phyloP scores from a whole-genome alignment of 1,140 invertebrate genomes.

The Diorhabda sublineata region DNA sequence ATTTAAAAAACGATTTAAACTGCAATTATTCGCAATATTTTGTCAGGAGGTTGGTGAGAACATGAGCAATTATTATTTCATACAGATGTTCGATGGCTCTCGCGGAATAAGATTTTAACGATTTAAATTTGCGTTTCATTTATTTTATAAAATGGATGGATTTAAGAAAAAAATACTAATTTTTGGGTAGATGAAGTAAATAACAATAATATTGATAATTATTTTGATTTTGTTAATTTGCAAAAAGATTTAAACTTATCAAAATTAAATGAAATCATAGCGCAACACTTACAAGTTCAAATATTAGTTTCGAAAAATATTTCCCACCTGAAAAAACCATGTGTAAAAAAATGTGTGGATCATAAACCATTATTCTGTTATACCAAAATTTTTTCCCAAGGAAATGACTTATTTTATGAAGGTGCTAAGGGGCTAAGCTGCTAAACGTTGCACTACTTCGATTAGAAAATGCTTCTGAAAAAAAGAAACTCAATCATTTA shows the following conservation, averaged over 20 bases:
- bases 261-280: too few relatives aligned
- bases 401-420: too few relatives aligned
- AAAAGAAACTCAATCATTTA: too few relatives aligned
- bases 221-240: too few relatives aligned
- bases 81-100: background rate
- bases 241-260: too few relatives aligned
- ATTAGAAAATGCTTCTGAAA: too few relatives aligned
- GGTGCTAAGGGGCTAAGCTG: too few relatives aligned
- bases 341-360: background rate
- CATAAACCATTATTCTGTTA: too few relatives aligned
- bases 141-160: slow-evolving; percentile 3
- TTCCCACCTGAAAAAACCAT: background rate
- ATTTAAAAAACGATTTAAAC: background rate
- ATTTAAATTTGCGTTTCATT: background rate
- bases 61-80: background rate
- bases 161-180: background rate
- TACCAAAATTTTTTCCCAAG: too few relatives aligned
- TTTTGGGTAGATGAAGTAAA: background rate
- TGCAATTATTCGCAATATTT: background rate
- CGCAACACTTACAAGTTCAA: too few relatives aligned
- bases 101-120: background rate
- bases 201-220: too few relatives aligned
- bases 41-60: background rate
- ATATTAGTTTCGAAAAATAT: background rate
- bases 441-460: too few relatives aligned